Percentiles rank a stretch among this genome's conserved stretches.
Evolutionary conservation across 2,113 vertebrate genomes (phyloP).

Genomic region (Gallinago media): DNA sequence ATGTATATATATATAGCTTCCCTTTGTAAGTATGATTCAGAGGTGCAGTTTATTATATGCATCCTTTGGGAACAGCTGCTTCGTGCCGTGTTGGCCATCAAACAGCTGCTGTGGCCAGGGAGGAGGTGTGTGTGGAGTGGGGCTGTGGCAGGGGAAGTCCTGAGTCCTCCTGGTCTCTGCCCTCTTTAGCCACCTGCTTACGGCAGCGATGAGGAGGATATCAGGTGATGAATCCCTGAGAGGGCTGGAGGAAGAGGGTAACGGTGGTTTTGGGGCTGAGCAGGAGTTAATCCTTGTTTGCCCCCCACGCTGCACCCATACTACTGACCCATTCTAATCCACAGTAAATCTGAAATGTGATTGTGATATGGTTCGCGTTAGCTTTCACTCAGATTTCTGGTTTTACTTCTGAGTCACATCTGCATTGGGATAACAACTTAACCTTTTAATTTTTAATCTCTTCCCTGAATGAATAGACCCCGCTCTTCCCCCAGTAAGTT

Average conservation of each 20-base stretch:
- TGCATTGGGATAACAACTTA: background rate
- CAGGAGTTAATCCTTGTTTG: background rate
- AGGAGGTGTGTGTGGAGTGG: background rate
- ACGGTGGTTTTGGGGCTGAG: background rate
- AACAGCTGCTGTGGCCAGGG: background rate
- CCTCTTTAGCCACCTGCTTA: accelerated
- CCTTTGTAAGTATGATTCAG: background rate
- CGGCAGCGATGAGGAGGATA: background rate
- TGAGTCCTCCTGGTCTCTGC: accelerated
- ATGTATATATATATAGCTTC: accelerated
- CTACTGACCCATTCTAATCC: background rate
- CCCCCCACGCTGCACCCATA: accelerated
- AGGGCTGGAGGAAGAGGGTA: background rate
- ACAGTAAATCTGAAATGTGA: background rate
- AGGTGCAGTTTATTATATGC: background rate
- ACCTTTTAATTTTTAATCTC: conserved; percentile 13
- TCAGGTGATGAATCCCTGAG: background rate
- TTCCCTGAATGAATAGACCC: background rate
- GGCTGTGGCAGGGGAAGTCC: background rate
- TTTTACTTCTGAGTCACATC: background rate
- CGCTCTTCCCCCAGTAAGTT: background rate
- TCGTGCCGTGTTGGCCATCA: accelerated
- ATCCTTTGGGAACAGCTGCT: background rate
- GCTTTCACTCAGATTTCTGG: background rate
- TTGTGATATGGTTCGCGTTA: accelerated